phyloP scores from a whole-genome alignment of 2,113 vertebrate genomes.

The Phaethon lepturus region DNA sequence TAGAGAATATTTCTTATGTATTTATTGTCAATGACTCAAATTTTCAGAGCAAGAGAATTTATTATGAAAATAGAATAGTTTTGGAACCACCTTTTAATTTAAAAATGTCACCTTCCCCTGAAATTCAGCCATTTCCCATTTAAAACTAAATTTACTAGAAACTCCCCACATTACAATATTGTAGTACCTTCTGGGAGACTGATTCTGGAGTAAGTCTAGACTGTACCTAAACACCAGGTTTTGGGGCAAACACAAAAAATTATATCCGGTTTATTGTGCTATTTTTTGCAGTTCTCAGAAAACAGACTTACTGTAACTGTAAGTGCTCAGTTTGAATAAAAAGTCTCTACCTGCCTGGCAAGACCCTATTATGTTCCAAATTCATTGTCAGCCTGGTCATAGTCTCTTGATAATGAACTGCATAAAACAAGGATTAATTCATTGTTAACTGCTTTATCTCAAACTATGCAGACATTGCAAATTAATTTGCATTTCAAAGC shows the following conservation, averaged over 20 bases:
- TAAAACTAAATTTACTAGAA: background rate
- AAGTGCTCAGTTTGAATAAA: background rate
- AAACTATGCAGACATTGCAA: slow-evolving; percentile 69
- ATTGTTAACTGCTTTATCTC: slow-evolving; percentile 82
- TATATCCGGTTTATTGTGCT: background rate
- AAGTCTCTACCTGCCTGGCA: slow-evolving; percentile 69
- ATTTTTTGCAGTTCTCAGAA: background rate
- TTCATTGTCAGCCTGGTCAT: slow-evolving; percentile 51
- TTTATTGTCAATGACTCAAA: background rate
- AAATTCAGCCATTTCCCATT: background rate
- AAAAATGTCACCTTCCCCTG: background rate
- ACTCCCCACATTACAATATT: background rate
- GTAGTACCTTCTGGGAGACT: background rate
- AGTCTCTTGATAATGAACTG: slow-evolving; percentile 72
- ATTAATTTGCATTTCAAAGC: slow-evolving; percentile 83
- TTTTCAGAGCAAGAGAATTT: background rate
- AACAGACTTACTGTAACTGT: background rate
- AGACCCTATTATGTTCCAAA: slow-evolving; percentile 63
- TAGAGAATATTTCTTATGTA: background rate
- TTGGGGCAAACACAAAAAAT: background rate
- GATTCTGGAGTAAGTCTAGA: background rate
- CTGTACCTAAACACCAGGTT: background rate
- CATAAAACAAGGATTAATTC: slow-evolving; percentile 80
- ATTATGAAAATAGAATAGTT: background rate
- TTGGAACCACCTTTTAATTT: background rate